A percentile compares a stretch with the other conserved stretches of the same genome.
Conservation (phyloP, 2,797 vertebrate genomes). For the Scarus forsteni region DNA sequence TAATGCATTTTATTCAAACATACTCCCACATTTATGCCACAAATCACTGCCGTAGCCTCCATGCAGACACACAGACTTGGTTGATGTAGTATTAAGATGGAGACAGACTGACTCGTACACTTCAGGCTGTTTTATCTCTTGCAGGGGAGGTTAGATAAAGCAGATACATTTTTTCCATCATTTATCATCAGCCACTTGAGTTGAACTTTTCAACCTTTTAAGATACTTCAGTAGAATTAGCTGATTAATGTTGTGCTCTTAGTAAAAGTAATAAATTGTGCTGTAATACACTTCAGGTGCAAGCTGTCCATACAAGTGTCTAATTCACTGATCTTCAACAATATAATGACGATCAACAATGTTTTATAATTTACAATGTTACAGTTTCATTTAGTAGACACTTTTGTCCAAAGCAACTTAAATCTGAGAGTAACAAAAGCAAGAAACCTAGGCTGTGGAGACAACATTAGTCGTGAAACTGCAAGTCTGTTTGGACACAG, state of each 20-base stretch:
- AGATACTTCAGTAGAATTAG: neutral
- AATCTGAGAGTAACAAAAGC: too few relatives aligned
- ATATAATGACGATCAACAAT: too few relatives aligned
- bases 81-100: slow-evolving; percentile 2
- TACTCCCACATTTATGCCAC: slow-evolving; percentile 1
- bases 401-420: too few relatives aligned
- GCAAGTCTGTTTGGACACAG: too few relatives aligned
- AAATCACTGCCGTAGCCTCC: neutral
- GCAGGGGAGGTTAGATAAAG: neutral
- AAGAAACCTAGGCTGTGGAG: too few relatives aligned
- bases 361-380: too few relatives aligned
- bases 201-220: slow-evolving; percentile 10
- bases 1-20: slow-evolving; percentile 52
- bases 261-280: neutral
- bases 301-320: neutral
- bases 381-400: too few relatives aligned
- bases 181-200: slow-evolving; percentile 7
- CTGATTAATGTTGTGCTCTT: neutral
- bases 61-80: neutral
- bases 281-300: neutral
- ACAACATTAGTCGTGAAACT: too few relatives aligned
- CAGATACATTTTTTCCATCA: slow-evolving; percentile 14
- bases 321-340: too few relatives aligned
- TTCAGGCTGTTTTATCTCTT: slow-evolving; percentile 28
- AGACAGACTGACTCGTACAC: slow-evolving; percentile 36